Evolutionary conservation across 2,797 vertebrate species (phyloP).

Genomic region (Poecilia gillii): DNA sequence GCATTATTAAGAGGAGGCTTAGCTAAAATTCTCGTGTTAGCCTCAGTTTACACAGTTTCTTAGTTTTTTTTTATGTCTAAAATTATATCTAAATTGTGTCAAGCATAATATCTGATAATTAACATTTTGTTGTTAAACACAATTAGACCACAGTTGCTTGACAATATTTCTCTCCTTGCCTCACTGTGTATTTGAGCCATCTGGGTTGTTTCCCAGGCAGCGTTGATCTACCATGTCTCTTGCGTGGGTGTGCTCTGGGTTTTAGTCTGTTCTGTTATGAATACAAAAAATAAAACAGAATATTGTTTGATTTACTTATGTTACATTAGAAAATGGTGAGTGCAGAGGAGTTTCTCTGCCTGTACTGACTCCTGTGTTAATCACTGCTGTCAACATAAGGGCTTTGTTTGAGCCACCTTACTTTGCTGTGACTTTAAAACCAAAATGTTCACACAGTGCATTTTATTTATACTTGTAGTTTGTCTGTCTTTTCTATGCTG

Average conservation of each 20-base stretch:
- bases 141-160: background rate
- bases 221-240: background rate
- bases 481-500: background rate
- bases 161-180: background rate
- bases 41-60: background rate
- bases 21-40: background rate
- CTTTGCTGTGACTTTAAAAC: background rate
- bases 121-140: background rate
- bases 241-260: constrained; percentile 5
- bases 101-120: background rate
- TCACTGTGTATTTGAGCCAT: constrained; percentile 5
- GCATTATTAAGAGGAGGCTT: background rate
- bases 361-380: background rate
- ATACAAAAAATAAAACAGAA: background rate
- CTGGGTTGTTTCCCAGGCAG: background rate
- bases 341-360: background rate
- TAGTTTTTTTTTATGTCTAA: background rate
- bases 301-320: constrained; percentile 4
- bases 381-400: background rate
- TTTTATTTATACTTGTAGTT: background rate
- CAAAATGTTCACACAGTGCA: background rate
- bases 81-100: background rate
- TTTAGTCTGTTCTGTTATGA: background rate
- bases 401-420: background rate
- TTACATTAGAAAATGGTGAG: background rate